phyloP scores from a whole-genome alignment of 2,113 vertebrate species.

The Triplophysa dalaica region DNA sequence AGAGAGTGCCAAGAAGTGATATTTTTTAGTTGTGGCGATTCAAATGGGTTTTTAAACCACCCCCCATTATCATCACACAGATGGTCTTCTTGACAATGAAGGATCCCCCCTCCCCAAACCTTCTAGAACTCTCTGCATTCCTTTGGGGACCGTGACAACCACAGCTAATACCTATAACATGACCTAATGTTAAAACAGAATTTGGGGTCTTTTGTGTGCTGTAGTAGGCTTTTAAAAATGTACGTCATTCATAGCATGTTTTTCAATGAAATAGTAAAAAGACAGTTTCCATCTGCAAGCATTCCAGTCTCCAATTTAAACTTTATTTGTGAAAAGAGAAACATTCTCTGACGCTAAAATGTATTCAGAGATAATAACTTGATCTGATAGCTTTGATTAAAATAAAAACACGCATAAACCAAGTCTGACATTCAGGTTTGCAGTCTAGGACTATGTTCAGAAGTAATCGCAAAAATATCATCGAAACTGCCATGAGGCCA shows the following conservation, averaged over 20 bases:
- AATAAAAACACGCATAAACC: neutral
- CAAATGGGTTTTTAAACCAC: neutral
- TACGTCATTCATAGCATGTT: slow-evolving; percentile 5
- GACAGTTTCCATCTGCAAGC: neutral
- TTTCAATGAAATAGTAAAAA: slow-evolving; percentile 8
- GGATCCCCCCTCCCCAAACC: neutral
- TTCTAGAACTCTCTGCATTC: neutral
- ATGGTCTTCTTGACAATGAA: neutral
- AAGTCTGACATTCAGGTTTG: neutral
- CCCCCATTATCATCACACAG: slow-evolving; percentile 2
- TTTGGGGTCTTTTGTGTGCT: slow-evolving; percentile 27
- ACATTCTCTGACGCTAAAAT: neutral
- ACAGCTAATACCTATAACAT: slow-evolving; percentile 38
- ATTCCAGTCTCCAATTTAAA: neutral
- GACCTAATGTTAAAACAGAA: slow-evolving; percentile 38
- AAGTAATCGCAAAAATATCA: no score
- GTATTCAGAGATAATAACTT: neutral
- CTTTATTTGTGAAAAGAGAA: neutral
- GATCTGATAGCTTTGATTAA: neutral
- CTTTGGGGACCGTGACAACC: slow-evolving; percentile 7
- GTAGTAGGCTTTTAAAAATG: neutral
- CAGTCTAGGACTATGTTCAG: neutral
- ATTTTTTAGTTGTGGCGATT: slow-evolving; percentile 1
- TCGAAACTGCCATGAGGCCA: no score
- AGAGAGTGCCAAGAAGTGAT: slow-evolving; percentile 12